Base-by-base conservation (phyloP, 2,113 vertebrate species). In the Rattus rattus region DNA sequence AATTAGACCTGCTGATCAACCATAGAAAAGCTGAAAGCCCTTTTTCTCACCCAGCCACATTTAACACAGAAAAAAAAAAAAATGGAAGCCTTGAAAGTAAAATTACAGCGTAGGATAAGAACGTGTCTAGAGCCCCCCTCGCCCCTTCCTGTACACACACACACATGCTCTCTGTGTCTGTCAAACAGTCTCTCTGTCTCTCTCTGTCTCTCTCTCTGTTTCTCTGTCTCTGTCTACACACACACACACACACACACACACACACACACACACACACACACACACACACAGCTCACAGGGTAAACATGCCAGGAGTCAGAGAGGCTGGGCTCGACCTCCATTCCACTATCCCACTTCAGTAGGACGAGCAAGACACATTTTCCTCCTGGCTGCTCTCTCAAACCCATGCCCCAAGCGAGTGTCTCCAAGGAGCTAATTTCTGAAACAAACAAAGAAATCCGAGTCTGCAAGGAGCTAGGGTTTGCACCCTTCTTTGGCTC, bases 361-460 rank as follows among this genome's bases (percentile, higher is more conserved):
- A 13, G 36, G 72, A 91, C 56, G 67, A 92, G 91, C 90, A 94
- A 84, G 56, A 83, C 84, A 49, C 85, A 67, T 19, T 87, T 39
- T 95, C 76, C 56, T 67, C 52, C 54, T 85, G 33, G 43, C 73
- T 61, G 75, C 91, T n/a, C 13, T 59, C 92, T 85, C 89, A 94
- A 89, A 92, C 70, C 93, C 87, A 26, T 49, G 87, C 84, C 90
- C 93, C 86, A 36, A 77, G 89, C 92, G 9, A 86, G 72, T 36
- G 86, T 91, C 97, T 95, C 93, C 95, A 85, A 47, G 7, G 79
- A 92, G 92, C 96, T 98, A 95, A 98, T 98, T 98, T 98, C 94
- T 95, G 96, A 98, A 98, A 98, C 98, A 98, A 98, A 98, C 97
- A 98, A 98, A 98, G 98, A 98, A 97, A 97, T 94, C 20, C 93